Base-by-base conservation (phyloP, 1,140 invertebrate species). In the Euura lappo region DNA sequence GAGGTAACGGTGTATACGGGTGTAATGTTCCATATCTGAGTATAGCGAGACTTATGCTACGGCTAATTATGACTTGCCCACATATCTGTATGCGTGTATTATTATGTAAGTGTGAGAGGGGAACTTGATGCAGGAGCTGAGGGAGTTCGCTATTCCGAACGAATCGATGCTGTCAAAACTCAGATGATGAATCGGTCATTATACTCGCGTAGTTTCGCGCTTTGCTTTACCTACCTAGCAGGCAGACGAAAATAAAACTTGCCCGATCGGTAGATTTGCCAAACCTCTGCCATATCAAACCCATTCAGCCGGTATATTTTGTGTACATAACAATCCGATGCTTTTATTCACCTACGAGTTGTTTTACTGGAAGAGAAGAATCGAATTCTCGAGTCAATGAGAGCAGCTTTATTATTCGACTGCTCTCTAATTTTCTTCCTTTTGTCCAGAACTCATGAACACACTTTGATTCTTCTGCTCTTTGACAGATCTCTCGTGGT, bases 171-270 rank as follows among this genome's bases (percentile, higher is more conserved):
- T 68, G 72, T 73, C 72, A 73, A 73, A 73, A 73, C 72, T 73
- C 44, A n/a, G 65, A 68, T 73, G 72, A 73, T 73, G 72, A 44
- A 73, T 73, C 72, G 72, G 69, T 73, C 72, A 68, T 73, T 69
- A 72, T 51, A 64, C 7, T 8, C 65, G 43, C 11, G 47, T 10
- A 66, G 71, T 68, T 69, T 69, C 42, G 72, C 51, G 72, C 69
- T 73, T 73, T 51, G 65, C 28, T 28, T 8, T 60, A 60, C 28
- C 28, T 28, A 28, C 28, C 28, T 11, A n/a, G 51, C 51, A 60
- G 10, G 65, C 45, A 65, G 45, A 60, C 46, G 72, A 65, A 60
- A 68, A 73, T 73, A 73, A 73, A 73, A 73, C 69, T 47, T 60
- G 47, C 68, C 69, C 68, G 69, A 73, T 73, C 72, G 72, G 6